phyloP scores from a whole-genome alignment of 2,888 invertebrate species.

The Acanthosoma haemorrhoidale region DNA sequence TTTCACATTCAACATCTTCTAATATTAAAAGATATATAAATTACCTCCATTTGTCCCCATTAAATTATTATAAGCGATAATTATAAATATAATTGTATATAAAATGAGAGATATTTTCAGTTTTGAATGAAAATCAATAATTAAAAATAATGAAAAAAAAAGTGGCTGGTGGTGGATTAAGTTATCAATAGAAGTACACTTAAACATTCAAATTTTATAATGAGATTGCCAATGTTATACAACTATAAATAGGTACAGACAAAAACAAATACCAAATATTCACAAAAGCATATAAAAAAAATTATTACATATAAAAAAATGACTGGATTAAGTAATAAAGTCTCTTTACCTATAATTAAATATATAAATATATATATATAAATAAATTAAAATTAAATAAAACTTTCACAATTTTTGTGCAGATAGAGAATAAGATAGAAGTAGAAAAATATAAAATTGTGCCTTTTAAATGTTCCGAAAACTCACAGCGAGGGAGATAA shows the following conservation, averaged over 20 bases:
- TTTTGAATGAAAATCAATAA: conserved; percentile 4
- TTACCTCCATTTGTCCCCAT: neutral
- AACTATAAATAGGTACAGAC: conserved; percentile 33
- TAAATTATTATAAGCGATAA: neutral
- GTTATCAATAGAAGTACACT: conserved; percentile 18
- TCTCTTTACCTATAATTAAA: conserved; percentile 13
- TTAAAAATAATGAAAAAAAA: conserved; percentile 30
- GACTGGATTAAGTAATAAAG: conserved; percentile 21
- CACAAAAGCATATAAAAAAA: conserved; percentile 29
- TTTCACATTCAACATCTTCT: neutral
- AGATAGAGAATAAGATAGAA: conserved; percentile 32
- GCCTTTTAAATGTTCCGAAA: conserved; percentile 23
- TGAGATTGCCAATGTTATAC: conserved; percentile 40
- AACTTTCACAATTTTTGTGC: conserved; percentile 24
- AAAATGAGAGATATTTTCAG: neutral
- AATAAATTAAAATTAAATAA: conserved; percentile 25
- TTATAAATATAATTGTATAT: neutral
- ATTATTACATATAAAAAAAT: conserved; percentile 15
- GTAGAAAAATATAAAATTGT: conserved; percentile 37
- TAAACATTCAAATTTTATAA: conserved; percentile 40
- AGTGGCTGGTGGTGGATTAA: conserved; percentile 24
- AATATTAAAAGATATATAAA: neutral
- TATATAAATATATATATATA: too few species aligned
- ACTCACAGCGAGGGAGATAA: conserved; percentile 16
- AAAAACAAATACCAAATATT: conserved; percentile 28